phyloP scores from a whole-genome alignment of 2,888 invertebrate species.

The Amblyjoppa proteus region DNA sequence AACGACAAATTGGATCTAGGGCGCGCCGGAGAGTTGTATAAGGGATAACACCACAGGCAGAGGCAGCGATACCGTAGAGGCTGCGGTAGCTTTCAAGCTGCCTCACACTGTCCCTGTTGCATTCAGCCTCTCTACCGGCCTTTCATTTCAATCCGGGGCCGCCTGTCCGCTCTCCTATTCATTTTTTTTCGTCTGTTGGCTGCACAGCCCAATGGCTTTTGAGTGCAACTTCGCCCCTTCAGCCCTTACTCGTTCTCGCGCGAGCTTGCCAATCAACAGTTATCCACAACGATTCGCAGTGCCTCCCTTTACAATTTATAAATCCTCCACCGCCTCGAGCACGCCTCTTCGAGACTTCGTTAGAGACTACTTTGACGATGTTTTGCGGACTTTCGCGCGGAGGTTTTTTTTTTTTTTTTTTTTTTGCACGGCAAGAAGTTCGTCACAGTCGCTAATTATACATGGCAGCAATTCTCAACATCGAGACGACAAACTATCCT shows the following conservation, averaged over 20 bases:
- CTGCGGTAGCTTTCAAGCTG: not conserved
- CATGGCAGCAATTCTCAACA: too few relatives aligned
- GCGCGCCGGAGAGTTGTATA: conserved; percentile 13
- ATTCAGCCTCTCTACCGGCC: conserved; percentile 6
- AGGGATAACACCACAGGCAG: conserved; percentile 7
- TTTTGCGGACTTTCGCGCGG: not conserved
- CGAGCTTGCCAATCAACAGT: conserved; percentile 23
- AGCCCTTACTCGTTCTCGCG: conserved; percentile 7
- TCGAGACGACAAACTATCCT: too few relatives aligned
- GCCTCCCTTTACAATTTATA: conserved; percentile 7
- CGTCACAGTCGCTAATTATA: too few relatives aligned
- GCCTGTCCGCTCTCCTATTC: not conserved
- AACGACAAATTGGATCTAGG: conserved; percentile 34
- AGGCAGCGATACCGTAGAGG: not conserved
- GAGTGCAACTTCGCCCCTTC: not conserved
- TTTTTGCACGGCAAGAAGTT: too few relatives aligned
- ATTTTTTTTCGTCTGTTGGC: conserved; percentile 14
- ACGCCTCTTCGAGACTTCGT: not conserved
- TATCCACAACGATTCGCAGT: not conserved
- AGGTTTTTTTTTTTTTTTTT: too few relatives aligned
- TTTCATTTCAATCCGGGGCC: conserved; percentile 23
- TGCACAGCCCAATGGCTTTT: conserved; percentile 24
- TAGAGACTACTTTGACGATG: conserved; percentile 12
- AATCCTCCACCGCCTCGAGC: not conserved
- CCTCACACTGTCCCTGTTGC: conserved; percentile 1